Evolutionary conservation across 2,797 vertebrate genomes (phyloP), one percentile per base, ranked within the genome.

Genomic region (Poecilia velifera): DNA sequence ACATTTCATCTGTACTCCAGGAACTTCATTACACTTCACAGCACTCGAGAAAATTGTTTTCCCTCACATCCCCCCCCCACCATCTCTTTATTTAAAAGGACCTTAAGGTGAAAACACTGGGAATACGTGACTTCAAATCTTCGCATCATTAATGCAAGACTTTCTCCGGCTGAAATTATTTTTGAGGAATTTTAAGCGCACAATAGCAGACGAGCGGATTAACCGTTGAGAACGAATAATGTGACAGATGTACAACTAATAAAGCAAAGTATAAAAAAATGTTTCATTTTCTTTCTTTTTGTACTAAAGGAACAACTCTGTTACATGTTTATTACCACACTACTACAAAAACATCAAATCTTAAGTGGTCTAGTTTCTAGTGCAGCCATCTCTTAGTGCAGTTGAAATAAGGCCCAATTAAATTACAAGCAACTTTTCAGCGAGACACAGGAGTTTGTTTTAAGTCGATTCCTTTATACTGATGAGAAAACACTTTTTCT

Each of bases 21-120:
- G 0, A 82, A 83, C 84, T 76, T 86, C 84, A 91, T 90, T 85
- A 83, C 74, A 82, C 62, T 90, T 90, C 51, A 78, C 51, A 82
- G 79, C 76, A 81, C 78, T 89, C 39, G 66, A 84, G 85, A 78
- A 88, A 91, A 85, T 81, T 31, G 84, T 85, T 84, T 89, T 25
- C 57, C 3, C 25, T 82, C 76, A 82, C 88, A 88, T 84, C 34
- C 34, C 34, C 83, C 83, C 22, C 36, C 49, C 53, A 46, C 46
- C 25, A 36, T 68, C 36, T 39, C 36, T 39, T 55, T 72, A 75
- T 77, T 78, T 55, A 62, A 76, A 82, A 34, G 64, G 34, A 80
- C 78, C n/a, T 74, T 64, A 43, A 43, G 22, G 49, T 66, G 73
- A 72, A 77, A 73, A 73, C 78, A 16, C 34, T 68, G 49, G 62